phyloP scores from a whole-genome alignment of 2,888 invertebrate species.

The Ctena decussata region DNA sequence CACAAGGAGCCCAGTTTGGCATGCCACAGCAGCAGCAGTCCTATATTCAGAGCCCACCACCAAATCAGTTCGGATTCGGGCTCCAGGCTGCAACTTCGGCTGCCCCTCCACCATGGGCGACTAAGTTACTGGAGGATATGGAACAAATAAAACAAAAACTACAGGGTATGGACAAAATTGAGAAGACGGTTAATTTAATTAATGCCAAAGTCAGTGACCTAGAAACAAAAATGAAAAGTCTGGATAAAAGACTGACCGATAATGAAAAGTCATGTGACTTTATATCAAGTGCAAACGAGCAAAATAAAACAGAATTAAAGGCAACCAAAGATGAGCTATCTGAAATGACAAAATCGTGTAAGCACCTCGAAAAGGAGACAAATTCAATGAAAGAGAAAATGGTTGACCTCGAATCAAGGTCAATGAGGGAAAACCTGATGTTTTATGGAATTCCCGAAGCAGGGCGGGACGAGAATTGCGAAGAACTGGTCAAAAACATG shows the following conservation, averaged over 20 bases:
- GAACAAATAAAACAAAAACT: constrained; percentile 20
- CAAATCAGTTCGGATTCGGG: too few species aligned
- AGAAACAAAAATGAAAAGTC: constrained; percentile 13
- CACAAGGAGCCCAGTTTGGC: too few species aligned
- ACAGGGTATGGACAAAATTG: constrained; percentile 26
- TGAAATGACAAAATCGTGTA: neutral
- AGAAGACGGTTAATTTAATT: constrained; percentile 33
- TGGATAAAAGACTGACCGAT: constrained; percentile 18
- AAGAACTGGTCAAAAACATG: constrained; percentile 17
- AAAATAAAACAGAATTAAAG: constrained; percentile 2
- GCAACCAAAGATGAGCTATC: neutral
- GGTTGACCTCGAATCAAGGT: constrained; percentile 10
- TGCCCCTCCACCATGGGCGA: neutral
- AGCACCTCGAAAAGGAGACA: neutral
- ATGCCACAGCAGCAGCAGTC: too few species aligned
- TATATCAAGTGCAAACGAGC: constrained; percentile 3
- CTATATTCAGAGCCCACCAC: too few species aligned
- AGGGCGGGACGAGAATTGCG: neutral
- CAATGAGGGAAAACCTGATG: constrained; percentile 17
- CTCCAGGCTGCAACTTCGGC: too few species aligned
- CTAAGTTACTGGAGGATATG: constrained; percentile 24
- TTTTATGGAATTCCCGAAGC: constrained; percentile 14
- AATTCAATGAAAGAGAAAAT: neutral
- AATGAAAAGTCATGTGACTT: constrained; percentile 25
- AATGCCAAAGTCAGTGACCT: constrained; percentile 22